Percentiles rank a stretch among this genome's conserved stretches.
Evolutionary conservation across 2,797 vertebrate genomes (phyloP).

Genomic region (Furcifer pardalis): DNA sequence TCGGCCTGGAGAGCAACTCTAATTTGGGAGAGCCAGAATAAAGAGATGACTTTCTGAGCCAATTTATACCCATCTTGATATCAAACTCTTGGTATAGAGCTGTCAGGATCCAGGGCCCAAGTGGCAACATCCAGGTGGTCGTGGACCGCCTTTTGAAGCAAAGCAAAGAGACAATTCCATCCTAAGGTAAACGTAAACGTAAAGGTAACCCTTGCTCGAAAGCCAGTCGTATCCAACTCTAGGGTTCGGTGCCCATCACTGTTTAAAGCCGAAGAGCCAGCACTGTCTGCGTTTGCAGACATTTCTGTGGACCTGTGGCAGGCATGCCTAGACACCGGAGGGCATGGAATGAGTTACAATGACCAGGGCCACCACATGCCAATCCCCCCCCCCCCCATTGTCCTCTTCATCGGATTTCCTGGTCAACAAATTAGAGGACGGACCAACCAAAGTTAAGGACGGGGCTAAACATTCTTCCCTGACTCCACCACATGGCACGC

Average conservation of each 20-base stretch:
- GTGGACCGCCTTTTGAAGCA: neutral
- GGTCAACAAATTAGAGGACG: neutral
- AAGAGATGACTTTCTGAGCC: neutral
- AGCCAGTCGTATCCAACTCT: too few relatives aligned
- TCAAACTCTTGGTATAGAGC: neutral
- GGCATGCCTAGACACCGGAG: too few relatives aligned
- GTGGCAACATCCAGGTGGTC: neutral
- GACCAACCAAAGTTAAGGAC: neutral
- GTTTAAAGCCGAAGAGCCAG: too few relatives aligned
- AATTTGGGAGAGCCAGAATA: neutral
- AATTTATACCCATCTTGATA: neutral
- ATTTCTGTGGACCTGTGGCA: too few relatives aligned
- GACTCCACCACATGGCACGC: neutral
- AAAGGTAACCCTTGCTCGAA: too few relatives aligned
- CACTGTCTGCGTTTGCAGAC: too few relatives aligned
- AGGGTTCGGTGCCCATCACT: too few relatives aligned
- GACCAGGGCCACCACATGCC: too few relatives aligned
- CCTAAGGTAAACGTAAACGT: too few relatives aligned
- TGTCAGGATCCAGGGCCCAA: neutral
- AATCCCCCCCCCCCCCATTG: neutral
- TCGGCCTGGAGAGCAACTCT: too few relatives aligned
- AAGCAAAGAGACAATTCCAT: neutral
- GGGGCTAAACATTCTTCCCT: neutral
- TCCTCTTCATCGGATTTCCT: neutral
- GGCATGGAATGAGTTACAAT: too few relatives aligned